These are phyloP conservation scores for Leistus spinibarbis DNA, from an alignment of 2,888 invertebrate genomes.

Conservation along the genomic window DNA sequence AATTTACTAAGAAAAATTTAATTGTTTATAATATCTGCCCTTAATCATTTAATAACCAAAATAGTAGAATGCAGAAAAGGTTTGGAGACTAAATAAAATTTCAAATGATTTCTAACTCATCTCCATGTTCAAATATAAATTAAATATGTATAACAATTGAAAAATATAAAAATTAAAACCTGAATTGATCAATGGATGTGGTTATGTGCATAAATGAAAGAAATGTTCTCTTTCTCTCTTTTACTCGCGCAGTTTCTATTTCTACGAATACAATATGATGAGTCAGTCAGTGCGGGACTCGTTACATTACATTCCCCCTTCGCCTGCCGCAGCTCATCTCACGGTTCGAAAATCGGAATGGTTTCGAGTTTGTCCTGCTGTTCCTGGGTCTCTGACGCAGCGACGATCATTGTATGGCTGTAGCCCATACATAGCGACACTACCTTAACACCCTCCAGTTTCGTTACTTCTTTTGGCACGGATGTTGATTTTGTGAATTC, in stretches of 20 bases:
- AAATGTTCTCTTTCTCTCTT: not conserved
- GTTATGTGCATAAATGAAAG: not conserved
- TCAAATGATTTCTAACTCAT: not conserved
- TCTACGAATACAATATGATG: not conserved
- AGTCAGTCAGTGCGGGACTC: not conserved
- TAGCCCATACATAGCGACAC: constrained; percentile 82
- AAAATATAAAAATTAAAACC: not conserved
- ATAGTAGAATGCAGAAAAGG: no score
- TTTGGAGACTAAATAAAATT: no score
- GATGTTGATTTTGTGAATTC: constrained; percentile 88
- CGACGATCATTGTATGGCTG: constrained; percentile 80
- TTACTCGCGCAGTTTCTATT: not conserved
- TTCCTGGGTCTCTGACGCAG: constrained; percentile 67
- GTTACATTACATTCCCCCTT: not conserved
- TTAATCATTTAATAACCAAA: no score
- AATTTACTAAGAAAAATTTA: no score
- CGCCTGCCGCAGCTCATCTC: constrained; percentile 22
- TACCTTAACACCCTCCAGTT: constrained; percentile 76
- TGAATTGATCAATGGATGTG: not conserved
- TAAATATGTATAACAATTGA: not conserved
- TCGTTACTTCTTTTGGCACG: constrained; percentile 79
- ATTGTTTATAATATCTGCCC: no score
- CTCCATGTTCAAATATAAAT: not conserved
- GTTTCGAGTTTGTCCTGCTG: constrained; percentile 66
- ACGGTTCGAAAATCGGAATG: constrained; percentile 60